These are phyloP conservation scores for Hippocampus barbouri DNA, from an alignment of 2,113 vertebrate genomes.

Conservation along the genomic window DNA sequence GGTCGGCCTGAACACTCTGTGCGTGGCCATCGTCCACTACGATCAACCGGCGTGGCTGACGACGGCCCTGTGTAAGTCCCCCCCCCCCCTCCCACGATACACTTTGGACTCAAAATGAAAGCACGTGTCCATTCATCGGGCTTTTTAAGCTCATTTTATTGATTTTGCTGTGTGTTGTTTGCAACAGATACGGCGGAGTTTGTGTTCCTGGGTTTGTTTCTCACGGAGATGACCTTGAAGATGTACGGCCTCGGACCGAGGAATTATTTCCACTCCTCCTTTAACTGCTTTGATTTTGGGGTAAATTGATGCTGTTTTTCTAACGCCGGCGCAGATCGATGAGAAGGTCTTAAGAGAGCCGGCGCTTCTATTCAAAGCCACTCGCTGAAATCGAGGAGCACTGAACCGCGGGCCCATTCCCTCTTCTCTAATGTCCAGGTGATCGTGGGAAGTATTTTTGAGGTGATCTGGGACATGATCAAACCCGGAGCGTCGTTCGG, in stretches of 20 bases:
- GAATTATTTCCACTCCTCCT: conserved; percentile 97
- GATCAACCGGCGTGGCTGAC: conserved; percentile 90
- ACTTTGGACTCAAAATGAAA: neutral
- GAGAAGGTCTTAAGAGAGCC: neutral
- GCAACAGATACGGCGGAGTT: conserved; percentile 88
- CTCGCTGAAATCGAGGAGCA: neutral
- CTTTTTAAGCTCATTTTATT: neutral
- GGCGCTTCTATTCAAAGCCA: neutral
- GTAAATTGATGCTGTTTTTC: conserved; percentile 70
- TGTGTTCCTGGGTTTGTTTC: conserved; percentile 94
- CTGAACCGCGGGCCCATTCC: neutral
- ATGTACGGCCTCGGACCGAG: conserved; percentile 94
- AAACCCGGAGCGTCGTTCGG: conserved; percentile 94
- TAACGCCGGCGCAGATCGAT: neutral
- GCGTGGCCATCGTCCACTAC: conserved; percentile 94
- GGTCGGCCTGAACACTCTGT: conserved; percentile 93
- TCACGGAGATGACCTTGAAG: conserved; percentile 95
- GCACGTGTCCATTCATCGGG: neutral
- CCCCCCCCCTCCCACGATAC: neutral
- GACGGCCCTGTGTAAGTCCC: conserved; percentile 80
- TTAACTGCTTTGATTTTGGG: conserved; percentile 99
- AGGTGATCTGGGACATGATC: conserved; percentile 93
- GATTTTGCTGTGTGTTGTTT: neutral
- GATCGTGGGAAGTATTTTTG: conserved; percentile 96
- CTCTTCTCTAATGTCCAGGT: conserved; percentile 72